Evolutionary conservation across 2,888 invertebrate species (phyloP).

Genomic region (Cabera pusaria): DNA sequence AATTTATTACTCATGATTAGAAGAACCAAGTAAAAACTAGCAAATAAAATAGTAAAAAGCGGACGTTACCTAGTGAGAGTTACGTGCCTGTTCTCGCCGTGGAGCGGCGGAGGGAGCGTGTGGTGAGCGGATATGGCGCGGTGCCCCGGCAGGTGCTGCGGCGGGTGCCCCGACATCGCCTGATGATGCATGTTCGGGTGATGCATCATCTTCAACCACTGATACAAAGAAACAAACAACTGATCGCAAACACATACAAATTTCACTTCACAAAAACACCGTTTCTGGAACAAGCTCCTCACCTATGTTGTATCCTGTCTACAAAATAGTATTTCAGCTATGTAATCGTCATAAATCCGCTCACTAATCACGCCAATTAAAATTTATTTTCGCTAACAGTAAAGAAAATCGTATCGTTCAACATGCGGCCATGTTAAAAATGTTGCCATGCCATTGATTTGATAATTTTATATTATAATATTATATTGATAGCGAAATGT

Average conservation of each 20-base stretch:
- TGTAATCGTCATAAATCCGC: conserved; percentile 68
- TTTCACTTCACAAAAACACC: conserved; percentile 44
- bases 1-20: too few species aligned
- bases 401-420: conserved; percentile 90
- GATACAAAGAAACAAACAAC: conserved; percentile 65
- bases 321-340: conserved; percentile 53
- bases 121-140: conserved; percentile 81
- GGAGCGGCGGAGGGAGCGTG: conserved; percentile 86
- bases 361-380: conserved; percentile 60
- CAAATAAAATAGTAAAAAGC: conserved; percentile 64
- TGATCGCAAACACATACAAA: conserved; percentile 63
- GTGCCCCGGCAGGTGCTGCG: conserved; percentile 74
- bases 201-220: conserved; percentile 79
- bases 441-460: too few species aligned
- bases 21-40: conserved; percentile 20
- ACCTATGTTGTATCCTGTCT: conserved; percentile 58
- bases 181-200: conserved; percentile 83
- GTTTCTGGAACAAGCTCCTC: conserved; percentile 62
- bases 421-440: conserved; percentile 93
- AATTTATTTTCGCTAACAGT: conserved; percentile 88
- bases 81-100: conserved; percentile 85
- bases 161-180: conserved; percentile 78
- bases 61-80: conserved; percentile 76
- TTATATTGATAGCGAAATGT: too few species aligned
- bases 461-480: too few species aligned